These are phyloP conservation scores for Tetrapedia diversipes DNA, from an alignment of 2,888 invertebrate genomes.

Conservation along the genomic window DNA sequence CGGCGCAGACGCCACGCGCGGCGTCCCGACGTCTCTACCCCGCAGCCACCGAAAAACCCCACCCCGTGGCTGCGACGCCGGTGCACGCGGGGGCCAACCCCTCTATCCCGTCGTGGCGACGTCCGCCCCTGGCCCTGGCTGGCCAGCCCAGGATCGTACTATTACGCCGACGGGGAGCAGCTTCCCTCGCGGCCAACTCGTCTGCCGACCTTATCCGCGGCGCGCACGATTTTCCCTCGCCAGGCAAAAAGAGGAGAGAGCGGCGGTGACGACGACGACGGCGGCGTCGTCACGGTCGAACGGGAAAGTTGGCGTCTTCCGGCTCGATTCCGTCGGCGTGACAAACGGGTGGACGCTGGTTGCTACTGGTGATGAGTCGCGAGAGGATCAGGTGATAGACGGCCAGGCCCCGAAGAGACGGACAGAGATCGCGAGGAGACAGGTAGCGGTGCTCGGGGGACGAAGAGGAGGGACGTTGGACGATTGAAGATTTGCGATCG, in stretches of 20 bases:
- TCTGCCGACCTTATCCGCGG: constrained; percentile 48
- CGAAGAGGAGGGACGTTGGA: not conserved
- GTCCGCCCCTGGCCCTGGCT: constrained; percentile 73
- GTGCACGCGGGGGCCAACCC: constrained; percentile 68
- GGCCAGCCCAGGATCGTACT: constrained; percentile 69
- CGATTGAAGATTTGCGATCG: not conserved
- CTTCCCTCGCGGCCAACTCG: constrained; percentile 65
- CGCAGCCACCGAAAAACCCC: constrained; percentile 60
- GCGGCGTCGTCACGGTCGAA: constrained; percentile 13
- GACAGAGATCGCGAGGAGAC: not conserved
- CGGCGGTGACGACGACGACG: no score
- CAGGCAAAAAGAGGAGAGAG: constrained; percentile 33
- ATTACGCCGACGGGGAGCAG: constrained; percentile 69
- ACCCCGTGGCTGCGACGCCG: constrained; percentile 57
- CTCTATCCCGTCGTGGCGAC: constrained; percentile 69
- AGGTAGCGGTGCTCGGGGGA: not conserved
- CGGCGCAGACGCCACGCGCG: constrained; percentile 76
- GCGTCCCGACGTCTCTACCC: constrained; percentile 71
- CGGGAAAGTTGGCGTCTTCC: constrained; percentile 10
- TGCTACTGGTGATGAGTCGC: constrained; percentile 20
- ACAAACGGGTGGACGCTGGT: not conserved
- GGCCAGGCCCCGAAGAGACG: not conserved
- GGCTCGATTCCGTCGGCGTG: constrained; percentile 26
- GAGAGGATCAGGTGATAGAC: constrained; percentile 24
- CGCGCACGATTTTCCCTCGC: constrained; percentile 53